Conservation (phyloP, 2,113 vertebrate genomes). For the Atherinomorus stipes region DNA sequence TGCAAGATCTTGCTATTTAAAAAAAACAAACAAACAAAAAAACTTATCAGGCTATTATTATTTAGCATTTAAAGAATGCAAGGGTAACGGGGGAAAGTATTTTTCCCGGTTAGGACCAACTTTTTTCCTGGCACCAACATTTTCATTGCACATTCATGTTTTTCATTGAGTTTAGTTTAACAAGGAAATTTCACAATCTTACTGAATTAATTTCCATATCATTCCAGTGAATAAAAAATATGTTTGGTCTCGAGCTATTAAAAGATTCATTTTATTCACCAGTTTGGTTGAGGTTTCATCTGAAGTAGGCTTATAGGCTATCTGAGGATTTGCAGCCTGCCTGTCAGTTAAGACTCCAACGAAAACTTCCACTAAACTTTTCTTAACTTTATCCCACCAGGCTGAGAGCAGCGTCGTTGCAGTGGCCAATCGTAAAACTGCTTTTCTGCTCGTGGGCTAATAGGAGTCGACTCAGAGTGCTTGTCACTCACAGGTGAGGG, state of each 20-base stretch:
- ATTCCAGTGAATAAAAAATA: neutral
- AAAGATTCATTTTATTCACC: neutral
- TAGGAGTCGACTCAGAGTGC: slow-evolving; percentile 61
- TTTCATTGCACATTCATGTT: slow-evolving; percentile 8
- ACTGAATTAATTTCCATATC: neutral
- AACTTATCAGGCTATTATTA: too few species aligned
- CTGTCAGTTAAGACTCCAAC: slow-evolving; percentile 16
- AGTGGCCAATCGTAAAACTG: slow-evolving; percentile 80
- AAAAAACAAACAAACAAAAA: too few species aligned
- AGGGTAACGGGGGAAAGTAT: neutral
- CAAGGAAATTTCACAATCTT: neutral
- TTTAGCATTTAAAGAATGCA: slow-evolving; percentile 37
- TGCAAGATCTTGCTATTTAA: slow-evolving; percentile 81
- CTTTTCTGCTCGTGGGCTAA: slow-evolving; percentile 64
- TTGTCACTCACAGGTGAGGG: slow-evolving; percentile 88
- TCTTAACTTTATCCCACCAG: slow-evolving; percentile 28
- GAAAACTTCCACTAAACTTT: slow-evolving; percentile 17
- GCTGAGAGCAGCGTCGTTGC: slow-evolving; percentile 58
- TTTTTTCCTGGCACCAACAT: neutral
- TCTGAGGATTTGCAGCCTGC: slow-evolving; percentile 2
- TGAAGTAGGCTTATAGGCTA: neutral
- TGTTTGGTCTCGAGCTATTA: accelerated
- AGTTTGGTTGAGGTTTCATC: neutral
- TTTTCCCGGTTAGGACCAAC: neutral
- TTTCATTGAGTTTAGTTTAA: neutral